These are phyloP conservation scores for Drosophila hawaiiensis DNA, from an alignment of 2,888 invertebrate genomes.

Conservation along the genomic window DNA sequence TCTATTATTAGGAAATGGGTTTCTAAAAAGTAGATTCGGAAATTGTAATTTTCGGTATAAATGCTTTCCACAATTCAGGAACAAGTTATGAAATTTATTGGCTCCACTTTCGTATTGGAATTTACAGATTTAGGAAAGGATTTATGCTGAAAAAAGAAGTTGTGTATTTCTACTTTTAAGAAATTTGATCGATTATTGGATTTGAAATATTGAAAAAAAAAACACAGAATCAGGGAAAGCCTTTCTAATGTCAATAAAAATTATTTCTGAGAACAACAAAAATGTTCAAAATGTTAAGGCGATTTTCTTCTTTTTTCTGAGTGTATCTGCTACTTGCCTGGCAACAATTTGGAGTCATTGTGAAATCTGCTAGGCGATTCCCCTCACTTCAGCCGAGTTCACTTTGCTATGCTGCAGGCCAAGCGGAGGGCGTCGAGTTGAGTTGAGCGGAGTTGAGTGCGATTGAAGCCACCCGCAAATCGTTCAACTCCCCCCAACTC, in stretches of 20 bases:
- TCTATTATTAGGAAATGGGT: too few relatives aligned
- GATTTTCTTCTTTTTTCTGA: neutral
- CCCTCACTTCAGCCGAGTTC: constrained; percentile 51
- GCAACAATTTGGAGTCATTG: constrained; percentile 55
- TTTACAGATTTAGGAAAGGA: too few relatives aligned
- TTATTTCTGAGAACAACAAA: neutral
- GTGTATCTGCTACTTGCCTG: constrained; percentile 10
- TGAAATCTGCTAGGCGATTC: constrained; percentile 60
- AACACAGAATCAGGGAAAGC: too few relatives aligned
- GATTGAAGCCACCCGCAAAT: constrained; percentile 67
- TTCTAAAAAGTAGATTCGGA: too few relatives aligned
- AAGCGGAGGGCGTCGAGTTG: constrained; percentile 37
- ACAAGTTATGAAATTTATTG: too few relatives aligned
- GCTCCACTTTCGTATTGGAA: too few relatives aligned
- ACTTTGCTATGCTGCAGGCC: constrained; percentile 57
- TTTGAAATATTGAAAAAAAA: too few relatives aligned
- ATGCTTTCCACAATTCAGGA: neutral
- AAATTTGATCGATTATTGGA: neutral
- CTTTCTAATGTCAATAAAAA: neutral
- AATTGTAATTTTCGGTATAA: neutral
- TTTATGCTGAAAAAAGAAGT: too few relatives aligned
- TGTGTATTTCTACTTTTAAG: too few relatives aligned
- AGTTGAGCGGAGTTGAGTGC: constrained; percentile 2
- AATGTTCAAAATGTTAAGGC: neutral
- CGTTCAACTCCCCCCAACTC: constrained; percentile 60